Base-by-base conservation (phyloP, 2,888 invertebrate genomes). In the Lithodes maja region DNA sequence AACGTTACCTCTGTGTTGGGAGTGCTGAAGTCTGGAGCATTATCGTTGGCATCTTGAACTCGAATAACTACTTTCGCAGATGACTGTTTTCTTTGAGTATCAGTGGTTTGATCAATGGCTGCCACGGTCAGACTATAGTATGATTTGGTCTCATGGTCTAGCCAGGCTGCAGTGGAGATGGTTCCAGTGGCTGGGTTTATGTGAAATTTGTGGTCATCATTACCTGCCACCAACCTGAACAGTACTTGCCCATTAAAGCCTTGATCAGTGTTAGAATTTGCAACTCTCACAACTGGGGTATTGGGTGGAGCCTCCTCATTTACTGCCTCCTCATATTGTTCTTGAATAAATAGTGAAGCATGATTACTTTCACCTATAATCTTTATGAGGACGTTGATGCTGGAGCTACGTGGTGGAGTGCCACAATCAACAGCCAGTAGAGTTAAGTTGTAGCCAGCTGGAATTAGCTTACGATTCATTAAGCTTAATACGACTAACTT, bases 11-110 rank as follows among this genome's bases (percentile, higher is more conserved):
- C 91, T 49, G 89, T 92, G 82, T 91, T 92, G 74, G 96, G 90
- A n/a, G 93, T 92, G 87, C 93, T 93, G 92, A 95, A 95, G 84
- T 93, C 93, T 9, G 95, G 95, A 17, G 94, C 93, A 92, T 95
- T 95, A 92, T 95, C 95, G 92, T 99, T 99, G 85, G 97, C 97
- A 94, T 99, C 99, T 85, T 97, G 94, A 3, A 99, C 96, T 93
- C 96, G 96, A 83, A 99, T 96, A 94, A 97, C 97, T 0, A 99
- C 97, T 94, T 97, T 97, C 0, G 98, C 98, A 0, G 98, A 98
- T 2, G 97, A 97, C 93, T 97, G 97, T 93, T 97, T 96, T 83
- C 97, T 95, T 17, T 96, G 96, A 2, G 97, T 97, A 54, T 89
- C 89, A 53, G 87, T 86, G 1, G 97, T 97, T 93, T 97, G 97